phyloP scores from a whole-genome alignment of 1,140 invertebrate genomes.

The Rhysida immarginata region DNA sequence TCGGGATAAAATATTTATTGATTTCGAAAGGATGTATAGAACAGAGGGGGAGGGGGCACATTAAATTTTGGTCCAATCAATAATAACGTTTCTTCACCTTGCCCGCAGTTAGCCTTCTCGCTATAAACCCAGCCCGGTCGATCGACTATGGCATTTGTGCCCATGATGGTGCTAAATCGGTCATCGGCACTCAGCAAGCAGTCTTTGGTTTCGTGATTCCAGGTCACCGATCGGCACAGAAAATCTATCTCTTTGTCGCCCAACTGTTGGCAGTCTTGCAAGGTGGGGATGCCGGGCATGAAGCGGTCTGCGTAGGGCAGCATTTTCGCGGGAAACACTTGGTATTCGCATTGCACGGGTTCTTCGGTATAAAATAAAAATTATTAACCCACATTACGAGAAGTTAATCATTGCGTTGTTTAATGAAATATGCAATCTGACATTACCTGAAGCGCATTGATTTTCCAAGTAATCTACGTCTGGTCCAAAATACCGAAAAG shows the following conservation, averaged over 20 bases:
- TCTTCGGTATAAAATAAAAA: too few species aligned
- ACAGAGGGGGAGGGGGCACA: too few species aligned
- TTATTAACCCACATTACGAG: too few species aligned
- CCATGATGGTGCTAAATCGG: slow-evolving; percentile 11
- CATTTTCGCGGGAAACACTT: slow-evolving; percentile 29
- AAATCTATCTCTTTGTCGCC: slow-evolving; percentile 35
- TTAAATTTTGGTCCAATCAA: neutral
- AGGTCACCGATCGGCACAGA: slow-evolving; percentile 29
- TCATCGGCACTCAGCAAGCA: slow-evolving; percentile 36
- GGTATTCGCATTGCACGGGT: slow-evolving; percentile 35
- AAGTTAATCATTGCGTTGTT: neutral
- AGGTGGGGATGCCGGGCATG: slow-evolving; percentile 22
- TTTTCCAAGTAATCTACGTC: slow-evolving; percentile 39
- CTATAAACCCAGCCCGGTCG: slow-evolving; percentile 32
- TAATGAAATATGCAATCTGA: neutral
- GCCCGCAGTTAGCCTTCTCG: slow-evolving; percentile 34
- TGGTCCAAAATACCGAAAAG: slow-evolving; percentile 25
- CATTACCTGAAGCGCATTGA: slow-evolving; percentile 31
- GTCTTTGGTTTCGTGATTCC: slow-evolving; percentile 25
- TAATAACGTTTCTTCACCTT: slow-evolving; percentile 24
- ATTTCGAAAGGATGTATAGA: too few species aligned
- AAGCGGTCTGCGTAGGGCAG: slow-evolving; percentile 32
- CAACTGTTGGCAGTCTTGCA: slow-evolving; percentile 30
- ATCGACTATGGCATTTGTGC: slow-evolving; percentile 21
- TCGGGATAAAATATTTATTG: too few species aligned